Evolutionary conservation across 2,113 vertebrate genomes (phyloP), one percentile per base, ranked within the genome.

Genomic region (Tangachromis dhanisi): DNA sequence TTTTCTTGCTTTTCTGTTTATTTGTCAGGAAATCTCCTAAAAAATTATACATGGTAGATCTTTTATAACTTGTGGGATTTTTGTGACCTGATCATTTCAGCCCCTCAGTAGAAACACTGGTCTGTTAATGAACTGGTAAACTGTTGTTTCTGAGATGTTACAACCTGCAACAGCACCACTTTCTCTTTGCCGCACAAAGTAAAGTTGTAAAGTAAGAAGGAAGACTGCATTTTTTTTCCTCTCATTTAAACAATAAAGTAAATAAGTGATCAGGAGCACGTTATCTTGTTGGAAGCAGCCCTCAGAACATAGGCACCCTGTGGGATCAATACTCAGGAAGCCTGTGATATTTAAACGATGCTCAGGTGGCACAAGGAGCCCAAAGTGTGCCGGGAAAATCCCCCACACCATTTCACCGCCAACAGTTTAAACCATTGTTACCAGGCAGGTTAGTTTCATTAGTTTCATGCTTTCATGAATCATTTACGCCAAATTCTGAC

Each of bases 31-130:
- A 66, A 38, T 66, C 7, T 38, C 1, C 33, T 66, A 21, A 66
- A 38, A n/a, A 8, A 2, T 0, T 38, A n/a, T 35, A 63, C 31
- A 63, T 7, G 0, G 59, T 0, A 19, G 4, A 0, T 0, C 9
- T n/a, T 63, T 63, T 7, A 35, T n/a, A 63, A 35, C 4, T 11
- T 7, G 53, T 24, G 31, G 3, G 6, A 12, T 38, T 33, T 57
- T 66, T 66, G 31, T 66, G 31, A 66, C 17, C 0, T 35, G 31
- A n/a, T 63, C 35, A 38, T 68, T 68, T 0, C 63, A 21, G 35
- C 35, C 35, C 7, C 63, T 71, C 0, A 71, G n/a, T 45, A 73
- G 33, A 66, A 66, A 66, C 33, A 8, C 33, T 66, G 61, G 10
- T 66, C 33, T 66, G 61, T 0, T 5, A 66, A 38, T 12, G 17